Conservation (phyloP, 2,113 vertebrate genomes). For the Charina bottae region DNA sequence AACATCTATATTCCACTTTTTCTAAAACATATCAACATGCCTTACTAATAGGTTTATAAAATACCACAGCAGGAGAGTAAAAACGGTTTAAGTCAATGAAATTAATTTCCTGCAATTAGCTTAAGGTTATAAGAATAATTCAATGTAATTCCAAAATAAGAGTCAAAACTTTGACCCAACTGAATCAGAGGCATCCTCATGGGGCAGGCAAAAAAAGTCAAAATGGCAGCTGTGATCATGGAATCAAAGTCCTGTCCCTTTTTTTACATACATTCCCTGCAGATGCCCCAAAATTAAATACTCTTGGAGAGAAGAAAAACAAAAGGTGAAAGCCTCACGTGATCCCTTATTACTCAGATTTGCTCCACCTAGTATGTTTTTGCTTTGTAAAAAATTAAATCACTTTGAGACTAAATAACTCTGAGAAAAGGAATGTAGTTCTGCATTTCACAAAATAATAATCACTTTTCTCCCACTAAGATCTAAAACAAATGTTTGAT, state of each 20-base stretch:
- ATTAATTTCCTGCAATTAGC: not conserved
- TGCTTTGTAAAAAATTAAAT: not conserved
- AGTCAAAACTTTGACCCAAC: not conserved
- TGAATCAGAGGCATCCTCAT: no score
- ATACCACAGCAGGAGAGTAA: not conserved
- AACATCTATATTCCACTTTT: not conserved
- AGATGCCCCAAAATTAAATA: not conserved
- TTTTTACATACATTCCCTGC: not conserved
- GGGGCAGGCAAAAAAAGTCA: no score
- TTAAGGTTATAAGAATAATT: not conserved
- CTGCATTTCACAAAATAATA: not conserved
- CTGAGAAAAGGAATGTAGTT: not conserved
- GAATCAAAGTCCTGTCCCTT: no score
- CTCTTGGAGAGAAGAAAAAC: not conserved
- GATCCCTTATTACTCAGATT: not conserved
- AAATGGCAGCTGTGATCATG: no score
- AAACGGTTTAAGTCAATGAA: not conserved
- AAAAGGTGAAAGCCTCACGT: not conserved
- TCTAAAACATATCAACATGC: not conserved
- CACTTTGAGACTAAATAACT: not conserved
- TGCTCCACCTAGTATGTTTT: not conserved
- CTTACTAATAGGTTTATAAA: not conserved
- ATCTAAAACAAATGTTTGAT: not conserved
- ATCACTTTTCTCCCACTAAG: not conserved
- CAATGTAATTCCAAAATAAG: not conserved